Percentiles rank a stretch among this genome's conserved stretches.
These are phyloP conservation scores for Drosophila neocordata DNA, from an alignment of 1,140 invertebrate genomes.

Conservation along the genomic window DNA sequence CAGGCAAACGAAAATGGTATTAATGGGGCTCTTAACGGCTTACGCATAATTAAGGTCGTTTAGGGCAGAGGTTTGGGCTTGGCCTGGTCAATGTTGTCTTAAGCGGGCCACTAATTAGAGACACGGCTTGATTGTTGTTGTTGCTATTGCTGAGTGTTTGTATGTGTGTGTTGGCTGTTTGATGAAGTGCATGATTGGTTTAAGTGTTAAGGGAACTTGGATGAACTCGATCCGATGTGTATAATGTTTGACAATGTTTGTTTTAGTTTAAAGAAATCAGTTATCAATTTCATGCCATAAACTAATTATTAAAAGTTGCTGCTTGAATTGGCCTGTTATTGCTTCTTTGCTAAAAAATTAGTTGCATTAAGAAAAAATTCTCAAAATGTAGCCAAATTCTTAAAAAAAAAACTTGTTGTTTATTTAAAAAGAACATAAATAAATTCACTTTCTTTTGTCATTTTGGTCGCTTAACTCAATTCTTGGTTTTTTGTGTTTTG, in stretches of 20 bases:
- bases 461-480: too few relatives aligned
- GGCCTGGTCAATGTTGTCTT: slow-evolving; percentile 62
- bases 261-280: background rate
- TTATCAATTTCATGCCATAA: too few relatives aligned
- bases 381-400: too few relatives aligned
- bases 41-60: slow-evolving; percentile 74
- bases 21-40: slow-evolving; percentile 61
- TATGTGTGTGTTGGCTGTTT: slow-evolving; percentile 26
- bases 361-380: too few relatives aligned
- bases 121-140: slow-evolving; percentile 31
- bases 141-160: slow-evolving; percentile 15
- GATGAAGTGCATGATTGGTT: slow-evolving; percentile 66
- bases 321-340: too few relatives aligned
- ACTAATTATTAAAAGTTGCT: too few relatives aligned
- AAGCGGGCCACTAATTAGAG: slow-evolving; percentile 64
- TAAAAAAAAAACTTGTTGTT: too few relatives aligned
- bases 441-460: too few relatives aligned
- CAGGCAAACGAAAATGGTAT: slow-evolving; percentile 62
- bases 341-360: too few relatives aligned
- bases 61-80: slow-evolving; percentile 14
- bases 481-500: too few relatives aligned
- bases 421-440: too few relatives aligned
- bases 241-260: background rate
- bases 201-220: slow-evolving; percentile 24
- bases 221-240: background rate